These are phyloP conservation scores for Marronus borbonicus DNA, from an alignment of 2,888 invertebrate genomes.

Conservation along the genomic window DNA sequence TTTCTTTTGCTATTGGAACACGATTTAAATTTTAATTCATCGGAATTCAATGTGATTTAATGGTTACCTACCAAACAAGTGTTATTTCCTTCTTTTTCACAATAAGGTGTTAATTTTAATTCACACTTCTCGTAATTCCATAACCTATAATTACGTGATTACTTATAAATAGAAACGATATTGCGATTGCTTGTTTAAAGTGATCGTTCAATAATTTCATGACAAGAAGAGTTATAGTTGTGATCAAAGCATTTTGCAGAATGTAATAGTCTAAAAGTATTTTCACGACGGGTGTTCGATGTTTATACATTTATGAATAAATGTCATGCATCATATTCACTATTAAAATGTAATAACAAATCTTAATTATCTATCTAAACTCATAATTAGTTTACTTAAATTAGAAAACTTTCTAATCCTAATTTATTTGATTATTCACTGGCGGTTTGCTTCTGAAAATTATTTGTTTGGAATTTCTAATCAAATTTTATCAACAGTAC, in stretches of 20 bases:
- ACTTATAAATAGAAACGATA: conserved; percentile 34
- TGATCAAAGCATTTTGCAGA: background rate
- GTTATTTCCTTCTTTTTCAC: background rate
- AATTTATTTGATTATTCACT: no score
- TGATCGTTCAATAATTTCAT: background rate
- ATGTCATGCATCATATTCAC: no score
- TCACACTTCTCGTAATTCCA: background rate
- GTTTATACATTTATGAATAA: background rate
- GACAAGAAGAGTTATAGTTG: background rate
- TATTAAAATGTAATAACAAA: no score
- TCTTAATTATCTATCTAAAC: no score
- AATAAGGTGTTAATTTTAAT: conserved; percentile 35
- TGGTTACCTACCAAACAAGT: background rate
- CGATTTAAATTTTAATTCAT: background rate
- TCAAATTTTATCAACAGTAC: no score
- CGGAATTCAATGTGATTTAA: background rate
- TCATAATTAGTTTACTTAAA: no score
- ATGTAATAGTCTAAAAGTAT: background rate
- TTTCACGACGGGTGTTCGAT: background rate
- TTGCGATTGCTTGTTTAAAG: background rate
- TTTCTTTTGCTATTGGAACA: background rate
- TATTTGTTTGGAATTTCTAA: no score
- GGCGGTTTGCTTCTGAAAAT: no score
- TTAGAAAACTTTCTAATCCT: no score
- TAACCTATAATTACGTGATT: conserved; percentile 30